phyloP scores from a whole-genome alignment of 2,797 vertebrate genomes.

The Melanotaenia parkinsoni region DNA sequence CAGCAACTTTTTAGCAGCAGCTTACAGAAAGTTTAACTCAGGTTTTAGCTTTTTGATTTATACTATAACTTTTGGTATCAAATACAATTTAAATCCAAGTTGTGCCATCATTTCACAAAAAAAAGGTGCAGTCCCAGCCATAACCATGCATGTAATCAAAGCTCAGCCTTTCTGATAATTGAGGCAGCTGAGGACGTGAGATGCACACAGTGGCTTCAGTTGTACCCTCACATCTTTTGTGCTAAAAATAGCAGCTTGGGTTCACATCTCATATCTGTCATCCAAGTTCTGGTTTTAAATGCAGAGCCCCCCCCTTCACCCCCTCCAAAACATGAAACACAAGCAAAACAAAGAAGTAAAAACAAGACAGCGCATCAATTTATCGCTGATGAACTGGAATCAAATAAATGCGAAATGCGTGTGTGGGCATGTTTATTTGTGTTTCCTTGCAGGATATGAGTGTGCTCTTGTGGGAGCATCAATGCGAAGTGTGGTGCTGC shows the following conservation, averaged over 20 bases:
- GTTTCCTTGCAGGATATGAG: constrained; percentile 48
- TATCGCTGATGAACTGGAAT: constrained; percentile 7
- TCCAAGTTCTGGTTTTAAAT: constrained; percentile 65
- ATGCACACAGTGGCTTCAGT: constrained; percentile 54
- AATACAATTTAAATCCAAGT: constrained; percentile 3
- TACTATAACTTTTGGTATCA: constrained; percentile 5
- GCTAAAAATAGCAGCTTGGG: constrained; percentile 82
- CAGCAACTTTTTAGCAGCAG: constrained; percentile 2
- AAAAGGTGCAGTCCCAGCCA: not conserved
- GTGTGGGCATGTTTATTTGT: constrained; percentile 67
- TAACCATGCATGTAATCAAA: constrained; percentile 20
- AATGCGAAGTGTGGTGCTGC: constrained; percentile 58
- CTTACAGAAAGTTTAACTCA: constrained; percentile 3
- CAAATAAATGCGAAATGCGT: constrained; percentile 37
- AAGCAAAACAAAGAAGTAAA: constrained; percentile 25
- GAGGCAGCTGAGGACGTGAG: constrained; percentile 42
- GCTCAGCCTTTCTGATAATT: constrained; percentile 34
- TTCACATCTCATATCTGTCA: constrained; percentile 69
- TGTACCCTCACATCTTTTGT: constrained; percentile 58
- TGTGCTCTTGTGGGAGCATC: constrained; percentile 49
- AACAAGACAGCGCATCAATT: not conserved
- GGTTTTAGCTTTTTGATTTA: constrained; percentile 1
- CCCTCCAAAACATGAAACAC: constrained; percentile 12
- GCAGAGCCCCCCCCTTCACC: constrained; percentile 36
- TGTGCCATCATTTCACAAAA: not conserved